phyloP scores from a whole-genome alignment of 2,888 invertebrate species.

The Xestia xanthographa region DNA sequence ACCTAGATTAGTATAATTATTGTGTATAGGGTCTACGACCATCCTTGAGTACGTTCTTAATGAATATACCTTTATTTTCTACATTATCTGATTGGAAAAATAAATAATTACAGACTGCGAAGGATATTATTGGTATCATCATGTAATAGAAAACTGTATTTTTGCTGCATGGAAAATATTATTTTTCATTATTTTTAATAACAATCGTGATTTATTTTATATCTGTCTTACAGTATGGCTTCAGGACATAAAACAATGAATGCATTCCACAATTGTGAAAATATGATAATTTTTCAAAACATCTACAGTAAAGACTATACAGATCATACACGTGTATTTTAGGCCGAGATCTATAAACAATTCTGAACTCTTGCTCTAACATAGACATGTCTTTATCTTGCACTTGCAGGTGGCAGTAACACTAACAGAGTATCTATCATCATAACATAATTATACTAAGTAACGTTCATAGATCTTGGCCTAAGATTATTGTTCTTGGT shows the following conservation, averaged over 20 bases:
- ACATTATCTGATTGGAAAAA: constrained; percentile 13
- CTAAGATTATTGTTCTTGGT: background rate
- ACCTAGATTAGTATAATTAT: constrained; percentile 22
- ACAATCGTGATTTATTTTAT: background rate
- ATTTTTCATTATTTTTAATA: background rate
- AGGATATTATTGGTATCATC: background rate
- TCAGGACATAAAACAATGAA: background rate
- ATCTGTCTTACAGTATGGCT: background rate
- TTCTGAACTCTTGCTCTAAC: background rate
- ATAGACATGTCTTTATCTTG: background rate
- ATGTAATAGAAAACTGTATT: background rate
- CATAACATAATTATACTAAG: background rate
- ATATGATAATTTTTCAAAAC: background rate
- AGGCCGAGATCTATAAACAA: background rate
- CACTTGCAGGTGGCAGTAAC: background rate
- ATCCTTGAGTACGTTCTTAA: background rate
- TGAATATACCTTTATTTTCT: background rate
- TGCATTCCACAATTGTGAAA: background rate
- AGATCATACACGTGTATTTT: background rate
- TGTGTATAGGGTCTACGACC: constrained; percentile 2
- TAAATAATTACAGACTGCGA: constrained; percentile 6
- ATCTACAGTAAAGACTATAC: too few relatives aligned
- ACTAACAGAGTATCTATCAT: background rate
- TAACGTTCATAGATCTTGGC: background rate
- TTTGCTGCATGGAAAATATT: background rate